Base-by-base conservation (phyloP, 2,113 vertebrate species). In the Odobenus rosmarus region DNA sequence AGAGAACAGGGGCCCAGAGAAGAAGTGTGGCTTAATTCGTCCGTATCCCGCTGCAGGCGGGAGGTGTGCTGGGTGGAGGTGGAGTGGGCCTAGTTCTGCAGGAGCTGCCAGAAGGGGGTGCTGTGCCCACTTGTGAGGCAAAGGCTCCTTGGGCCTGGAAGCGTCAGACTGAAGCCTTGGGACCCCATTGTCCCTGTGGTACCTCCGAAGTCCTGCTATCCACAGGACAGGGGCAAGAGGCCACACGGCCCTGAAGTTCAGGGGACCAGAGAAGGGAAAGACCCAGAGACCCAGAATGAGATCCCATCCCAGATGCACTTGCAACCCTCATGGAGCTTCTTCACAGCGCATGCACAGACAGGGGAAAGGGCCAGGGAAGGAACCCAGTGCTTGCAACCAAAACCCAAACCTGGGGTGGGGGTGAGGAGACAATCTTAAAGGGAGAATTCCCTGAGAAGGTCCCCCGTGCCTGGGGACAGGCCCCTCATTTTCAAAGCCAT, bases 351-450 rank as follows among this genome's bases (percentile, higher is more conserved):
- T 98, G 98, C 98, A 97, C 67, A 90, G 71, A 93, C 64, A 76
- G 5, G 83, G 80, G 26, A 24, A 46, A 86, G 57, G 92, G 90
- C 67, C 51, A 72, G 64, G 67, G 77, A 42, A 83, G 88, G 82
- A 90, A 69, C 90, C 96, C 76, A 42, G 31, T 11, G 12, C 61
- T 79, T 49, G 92, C 49, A 84, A 91, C 93, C 90, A 42, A 88
- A 64, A 88, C 92, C 95, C 51, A 57, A 64, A 67, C 61, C 39
- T 31, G 26, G 49, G 21, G 36, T 1, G 6, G 67, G 87, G 23
- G 46, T 14, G n/a, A 88, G 80, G 64, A 92, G 69, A 90, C 97
- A 76, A 97, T 98, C 97, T 98, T 98, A 98, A 98, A 98, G 98
- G 97, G 98, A 98, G 88, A 98, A 93, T 85, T 39, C 87, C 97